Evolutionary conservation across 2,888 invertebrate species (phyloP), one percentile per base, ranked within the genome.

Genomic region (Clitarchus hookeri): DNA sequence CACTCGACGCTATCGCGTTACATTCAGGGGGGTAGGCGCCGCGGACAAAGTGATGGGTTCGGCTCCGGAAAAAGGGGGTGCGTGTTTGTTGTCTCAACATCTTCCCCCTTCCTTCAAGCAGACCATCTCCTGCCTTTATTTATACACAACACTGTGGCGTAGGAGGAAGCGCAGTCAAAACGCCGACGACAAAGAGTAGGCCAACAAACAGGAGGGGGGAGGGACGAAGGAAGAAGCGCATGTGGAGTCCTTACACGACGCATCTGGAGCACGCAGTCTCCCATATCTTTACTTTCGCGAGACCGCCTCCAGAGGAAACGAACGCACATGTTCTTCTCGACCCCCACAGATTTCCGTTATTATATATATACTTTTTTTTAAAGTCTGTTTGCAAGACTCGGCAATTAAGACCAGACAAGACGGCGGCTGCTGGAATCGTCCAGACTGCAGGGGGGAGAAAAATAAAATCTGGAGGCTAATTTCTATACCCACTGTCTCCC

Each of bases 31-130:
- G 19, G 65, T 11, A 23, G 65, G 23, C 8, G 65, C 48, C 48
- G 48, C 65, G n/a, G 65, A 65, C 65, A 65, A 65, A 65, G 65
- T n/a, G 65, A 65, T n/a, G 65, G 65, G 65, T 65, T 65, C 65
- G 19, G 65, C 65, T n/a, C 65, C 8, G n/a, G 65, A 65, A 19
- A 19, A 65, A 65, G 65, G 65, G 36, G 36, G 36, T 36, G 36
- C 36, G 36, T 65, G 65, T 65, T 65, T 65, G 65, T 65, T 65
- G 65, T 65, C n/a, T 65, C 65, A 65, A 65, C 65, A 11, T 19
- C 65, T 65, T 48, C 48, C 48, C 8, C 48, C 48, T 48, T 48
- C 48, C 48, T 13, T 48, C 48, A 1, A 8, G 11, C 12, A 48
- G 48, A 16, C 48, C 48, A 48, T 65, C 65, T 65, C n/a, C n/a